phyloP scores from a whole-genome alignment of 1,140 invertebrate genomes.

The Heliconius congener region DNA sequence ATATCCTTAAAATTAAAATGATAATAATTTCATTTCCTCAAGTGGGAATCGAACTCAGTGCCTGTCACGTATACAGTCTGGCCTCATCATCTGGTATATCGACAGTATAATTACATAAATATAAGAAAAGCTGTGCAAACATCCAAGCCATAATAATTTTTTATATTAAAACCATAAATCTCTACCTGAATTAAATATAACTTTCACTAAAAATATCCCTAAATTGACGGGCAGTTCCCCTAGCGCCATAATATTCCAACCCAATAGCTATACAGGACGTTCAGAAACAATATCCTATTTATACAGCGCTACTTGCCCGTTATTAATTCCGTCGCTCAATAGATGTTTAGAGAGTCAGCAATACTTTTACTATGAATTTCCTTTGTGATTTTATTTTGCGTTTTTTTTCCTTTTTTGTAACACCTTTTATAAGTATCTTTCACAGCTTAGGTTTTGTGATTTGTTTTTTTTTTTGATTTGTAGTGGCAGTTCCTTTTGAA shows the following conservation, averaged over 20 bases:
- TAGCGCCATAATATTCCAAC: conserved; percentile 2
- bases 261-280: conserved; percentile 9
- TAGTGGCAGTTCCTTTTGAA: too few relatives aligned
- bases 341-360: conserved; percentile 2
- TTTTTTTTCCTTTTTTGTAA: not conserved
- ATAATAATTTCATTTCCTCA: too few relatives aligned
- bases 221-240: not conserved
- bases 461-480: not conserved
- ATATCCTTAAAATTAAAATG: too few relatives aligned
- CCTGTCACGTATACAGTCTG: too few relatives aligned
- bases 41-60: too few relatives aligned
- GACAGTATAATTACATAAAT: too few relatives aligned
- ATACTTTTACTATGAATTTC: conserved; percentile 1
- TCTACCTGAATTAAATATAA: not conserved
- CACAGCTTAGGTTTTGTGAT: not conserved
- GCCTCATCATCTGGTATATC: too few relatives aligned
- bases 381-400: not conserved
- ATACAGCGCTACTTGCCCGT: conserved; percentile 8
- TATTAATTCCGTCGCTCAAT: conserved; percentile 5
- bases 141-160: not conserved
- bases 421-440: not conserved
- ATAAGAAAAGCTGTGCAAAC: too few relatives aligned
- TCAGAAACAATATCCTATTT: conserved; percentile 12
- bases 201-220: not conserved
- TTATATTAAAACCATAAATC: not conserved